These are phyloP conservation scores for Nipponacmea schrenckii DNA, from an alignment of 2,888 invertebrate genomes.

Conservation along the genomic window DNA sequence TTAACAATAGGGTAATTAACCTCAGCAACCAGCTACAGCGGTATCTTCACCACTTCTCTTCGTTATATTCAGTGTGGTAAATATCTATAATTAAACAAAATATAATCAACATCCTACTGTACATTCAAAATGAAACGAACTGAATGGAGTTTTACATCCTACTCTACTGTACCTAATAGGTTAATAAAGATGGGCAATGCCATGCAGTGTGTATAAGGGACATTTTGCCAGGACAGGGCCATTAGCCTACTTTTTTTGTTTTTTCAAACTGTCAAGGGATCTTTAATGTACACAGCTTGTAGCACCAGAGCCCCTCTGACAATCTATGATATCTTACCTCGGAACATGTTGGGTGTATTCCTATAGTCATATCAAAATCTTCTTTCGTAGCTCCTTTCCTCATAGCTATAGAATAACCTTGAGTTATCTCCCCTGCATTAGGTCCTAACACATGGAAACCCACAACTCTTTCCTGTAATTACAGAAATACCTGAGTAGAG, in stretches of 20 bases:
- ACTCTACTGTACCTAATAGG: no score
- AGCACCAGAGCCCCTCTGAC: no score
- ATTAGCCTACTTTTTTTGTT: no score
- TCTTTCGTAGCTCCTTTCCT: constrained; percentile 71
- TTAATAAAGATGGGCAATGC: no score
- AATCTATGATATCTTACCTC: constrained; percentile 67
- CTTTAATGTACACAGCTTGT: no score
- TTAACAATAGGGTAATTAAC: constrained; percentile 73
- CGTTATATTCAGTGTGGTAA: constrained; percentile 87
- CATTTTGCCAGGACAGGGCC: no score
- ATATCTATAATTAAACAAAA: constrained; percentile 70
- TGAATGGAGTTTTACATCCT: no score
- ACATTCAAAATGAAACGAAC: no score
- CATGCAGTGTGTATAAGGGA: no score
- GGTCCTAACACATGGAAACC: constrained; percentile 74
- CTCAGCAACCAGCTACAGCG: constrained; percentile 93
- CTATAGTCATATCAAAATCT: constrained; percentile 72
- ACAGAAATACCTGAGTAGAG: no score
- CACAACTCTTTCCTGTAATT: constrained; percentile 61
- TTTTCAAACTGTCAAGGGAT: no score
- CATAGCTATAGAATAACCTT: constrained; percentile 74
- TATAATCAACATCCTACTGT: not conserved
- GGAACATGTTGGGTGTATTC: constrained; percentile 75
- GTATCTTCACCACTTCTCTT: constrained; percentile 91
- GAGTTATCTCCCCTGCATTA: constrained; percentile 75